Percentiles rank a stretch among this genome's conserved stretches.
phyloP scores from a whole-genome alignment of 2,113 vertebrate genomes.

The Vireo altiloquus region DNA sequence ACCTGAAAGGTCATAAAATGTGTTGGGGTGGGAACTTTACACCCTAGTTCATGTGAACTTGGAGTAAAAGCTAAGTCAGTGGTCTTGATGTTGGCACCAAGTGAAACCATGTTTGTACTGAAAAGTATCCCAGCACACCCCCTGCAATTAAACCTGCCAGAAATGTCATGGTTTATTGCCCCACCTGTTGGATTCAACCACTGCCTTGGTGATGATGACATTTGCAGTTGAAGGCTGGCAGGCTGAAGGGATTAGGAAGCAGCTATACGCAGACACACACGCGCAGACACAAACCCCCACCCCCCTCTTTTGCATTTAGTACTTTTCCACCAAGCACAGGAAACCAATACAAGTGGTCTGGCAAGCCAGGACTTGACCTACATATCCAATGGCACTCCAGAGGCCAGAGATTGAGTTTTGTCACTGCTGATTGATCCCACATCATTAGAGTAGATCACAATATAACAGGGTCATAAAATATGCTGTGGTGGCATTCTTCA shows the following conservation, averaged over 20 bases:
- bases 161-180: constrained; percentile 55
- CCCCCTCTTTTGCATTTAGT: background rate
- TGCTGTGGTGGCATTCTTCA: background rate
- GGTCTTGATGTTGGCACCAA: constrained; percentile 8
- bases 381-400: background rate
- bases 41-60: background rate
- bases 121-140: constrained; percentile 1
- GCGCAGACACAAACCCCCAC: fast-evolving
- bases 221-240: background rate
- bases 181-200: constrained; percentile 45
- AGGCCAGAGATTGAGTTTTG: background rate
- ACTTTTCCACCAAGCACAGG: background rate
- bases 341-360: background rate
- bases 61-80: background rate
- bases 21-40: constrained; percentile 39
- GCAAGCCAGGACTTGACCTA: background rate
- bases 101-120: background rate
- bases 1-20: constrained; percentile 52
- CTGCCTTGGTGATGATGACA: background rate
- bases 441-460: background rate
- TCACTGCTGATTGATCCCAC: background rate
- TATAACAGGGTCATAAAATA: background rate
- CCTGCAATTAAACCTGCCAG: constrained; percentile 11
- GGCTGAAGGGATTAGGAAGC: background rate
- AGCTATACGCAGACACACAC: fast-evolving